phyloP scores from a whole-genome alignment of 2,797 vertebrate genomes.

The Typhlichthys subterraneus region DNA sequence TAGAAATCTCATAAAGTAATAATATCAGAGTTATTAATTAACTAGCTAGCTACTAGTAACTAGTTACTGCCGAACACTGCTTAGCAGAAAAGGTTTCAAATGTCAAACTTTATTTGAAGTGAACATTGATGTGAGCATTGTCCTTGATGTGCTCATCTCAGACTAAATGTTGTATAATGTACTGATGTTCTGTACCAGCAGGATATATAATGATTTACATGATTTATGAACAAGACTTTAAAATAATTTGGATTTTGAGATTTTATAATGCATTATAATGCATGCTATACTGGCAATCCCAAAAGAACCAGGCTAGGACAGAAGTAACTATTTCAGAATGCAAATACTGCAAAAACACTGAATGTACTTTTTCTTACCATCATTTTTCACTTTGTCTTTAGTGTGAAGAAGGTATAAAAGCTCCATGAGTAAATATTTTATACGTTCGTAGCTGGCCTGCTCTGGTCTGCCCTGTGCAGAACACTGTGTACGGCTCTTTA shows the following conservation, averaged over 20 bases:
- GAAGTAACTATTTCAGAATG: conserved; percentile 42
- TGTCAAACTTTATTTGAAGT: neutral
- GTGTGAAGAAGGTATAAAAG: conserved; percentile 51
- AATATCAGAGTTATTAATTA: too few relatives aligned
- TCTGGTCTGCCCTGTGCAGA: conserved; percentile 32
- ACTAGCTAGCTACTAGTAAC: too few relatives aligned
- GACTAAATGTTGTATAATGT: too few relatives aligned
- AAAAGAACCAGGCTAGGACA: conserved; percentile 35
- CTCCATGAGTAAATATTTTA: conserved; percentile 65
- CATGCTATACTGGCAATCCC: conserved; percentile 6
- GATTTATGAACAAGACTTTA: too few relatives aligned
- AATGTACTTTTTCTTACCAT: conserved; percentile 23
- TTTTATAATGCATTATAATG: neutral
- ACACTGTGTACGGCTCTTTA: conserved; percentile 33
- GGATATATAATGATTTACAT: too few relatives aligned
- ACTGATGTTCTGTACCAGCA: too few relatives aligned
- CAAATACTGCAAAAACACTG: conserved; percentile 48
- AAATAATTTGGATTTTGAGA: too few relatives aligned
- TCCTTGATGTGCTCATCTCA: too few relatives aligned
- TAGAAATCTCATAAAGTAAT: too few relatives aligned
- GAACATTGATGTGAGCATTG: too few relatives aligned
- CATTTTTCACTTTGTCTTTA: conserved; percentile 45
- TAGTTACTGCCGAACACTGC: too few relatives aligned
- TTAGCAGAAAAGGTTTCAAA: neutral
- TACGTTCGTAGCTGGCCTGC: conserved; percentile 31